These are phyloP conservation scores for Heliopora coerulea DNA, from an alignment of 92 coral and sea anemone genomes.

Conservation along the genomic window DNA sequence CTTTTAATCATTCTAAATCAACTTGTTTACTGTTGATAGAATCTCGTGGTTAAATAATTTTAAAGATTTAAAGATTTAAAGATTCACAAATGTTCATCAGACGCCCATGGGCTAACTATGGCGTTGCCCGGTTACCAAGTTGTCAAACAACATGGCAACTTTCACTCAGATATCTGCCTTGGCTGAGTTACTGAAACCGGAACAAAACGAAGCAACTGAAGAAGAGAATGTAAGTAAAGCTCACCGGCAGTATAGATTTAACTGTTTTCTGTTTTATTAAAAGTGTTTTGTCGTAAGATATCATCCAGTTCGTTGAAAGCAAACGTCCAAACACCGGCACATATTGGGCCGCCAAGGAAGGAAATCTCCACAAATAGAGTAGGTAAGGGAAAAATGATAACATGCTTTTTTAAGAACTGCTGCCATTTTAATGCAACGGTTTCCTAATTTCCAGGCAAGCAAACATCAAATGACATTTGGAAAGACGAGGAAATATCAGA, in stretches of 20 bases:
- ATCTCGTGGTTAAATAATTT: too few species aligned
- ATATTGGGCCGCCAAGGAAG: constrained; percentile 75
- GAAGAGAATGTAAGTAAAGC: constrained; percentile 52
- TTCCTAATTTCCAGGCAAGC: background rate
- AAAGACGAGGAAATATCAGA: constrained; percentile 69
- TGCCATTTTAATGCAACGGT: background rate
- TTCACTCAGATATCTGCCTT: constrained; percentile 57
- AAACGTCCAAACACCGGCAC: constrained; percentile 60
- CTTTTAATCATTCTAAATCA: too few species aligned
- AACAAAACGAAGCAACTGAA: constrained; percentile 58
- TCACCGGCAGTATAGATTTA: background rate
- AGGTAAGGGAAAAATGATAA: constrained; percentile 4
- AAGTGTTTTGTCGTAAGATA: background rate
- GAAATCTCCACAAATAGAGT: background rate
- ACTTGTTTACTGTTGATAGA: too few species aligned
- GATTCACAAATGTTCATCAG: too few species aligned
- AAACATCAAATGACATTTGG: constrained; percentile 67
- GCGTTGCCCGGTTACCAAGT: constrained; percentile 23
- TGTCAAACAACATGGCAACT: constrained; percentile 67
- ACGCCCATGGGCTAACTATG: too few species aligned
- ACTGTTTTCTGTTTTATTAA: constrained; percentile 4
- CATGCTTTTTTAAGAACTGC: constrained; percentile 11
- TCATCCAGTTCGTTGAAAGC: constrained; percentile 41
- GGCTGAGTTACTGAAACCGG: constrained; percentile 71
- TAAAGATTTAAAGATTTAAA: too few species aligned